Conservation (phyloP, 2,113 vertebrate genomes). For the Beaufortia kweichowensis region DNA sequence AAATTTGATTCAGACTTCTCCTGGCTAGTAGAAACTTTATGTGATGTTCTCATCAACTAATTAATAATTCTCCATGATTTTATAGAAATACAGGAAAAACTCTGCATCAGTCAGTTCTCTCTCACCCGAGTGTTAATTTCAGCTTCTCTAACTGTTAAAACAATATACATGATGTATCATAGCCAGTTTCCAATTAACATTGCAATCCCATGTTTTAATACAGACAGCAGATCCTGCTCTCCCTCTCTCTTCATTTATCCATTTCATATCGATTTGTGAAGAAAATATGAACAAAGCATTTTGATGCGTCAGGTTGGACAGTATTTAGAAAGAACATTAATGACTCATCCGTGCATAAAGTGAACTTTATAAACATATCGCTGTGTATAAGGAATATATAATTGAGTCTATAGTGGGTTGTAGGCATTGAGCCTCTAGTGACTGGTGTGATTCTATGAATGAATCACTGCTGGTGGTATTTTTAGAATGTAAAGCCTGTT, state of each 20-base stretch:
- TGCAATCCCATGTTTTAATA: neutral
- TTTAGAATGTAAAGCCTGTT: conserved; percentile 58
- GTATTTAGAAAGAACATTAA: conserved; percentile 20
- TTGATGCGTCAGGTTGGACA: conserved; percentile 19
- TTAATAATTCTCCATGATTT: too few species aligned
- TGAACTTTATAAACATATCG: conserved; percentile 54
- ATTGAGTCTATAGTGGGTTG: conserved; percentile 46
- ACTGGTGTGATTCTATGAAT: conserved; percentile 39
- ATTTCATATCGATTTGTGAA: conserved; percentile 38
- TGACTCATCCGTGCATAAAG: conserved; percentile 54
- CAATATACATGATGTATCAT: neutral
- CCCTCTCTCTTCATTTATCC: conserved; percentile 37
- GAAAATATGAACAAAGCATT: neutral
- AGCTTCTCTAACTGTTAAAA: neutral
- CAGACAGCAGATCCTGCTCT: neutral
- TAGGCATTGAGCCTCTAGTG: neutral
- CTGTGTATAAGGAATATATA: conserved; percentile 56
- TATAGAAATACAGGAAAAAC: neutral
- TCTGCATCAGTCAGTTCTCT: neutral
- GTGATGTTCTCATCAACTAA: too few species aligned
- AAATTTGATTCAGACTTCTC: too few species aligned
- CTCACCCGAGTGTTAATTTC: neutral
- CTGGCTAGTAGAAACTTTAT: too few species aligned
- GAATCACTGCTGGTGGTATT: conserved; percentile 59
- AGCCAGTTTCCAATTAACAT: conserved; percentile 15